Evolutionary conservation across 2,888 invertebrate genomes (phyloP).

Genomic region (Caenorhabditis japonica): DNA sequence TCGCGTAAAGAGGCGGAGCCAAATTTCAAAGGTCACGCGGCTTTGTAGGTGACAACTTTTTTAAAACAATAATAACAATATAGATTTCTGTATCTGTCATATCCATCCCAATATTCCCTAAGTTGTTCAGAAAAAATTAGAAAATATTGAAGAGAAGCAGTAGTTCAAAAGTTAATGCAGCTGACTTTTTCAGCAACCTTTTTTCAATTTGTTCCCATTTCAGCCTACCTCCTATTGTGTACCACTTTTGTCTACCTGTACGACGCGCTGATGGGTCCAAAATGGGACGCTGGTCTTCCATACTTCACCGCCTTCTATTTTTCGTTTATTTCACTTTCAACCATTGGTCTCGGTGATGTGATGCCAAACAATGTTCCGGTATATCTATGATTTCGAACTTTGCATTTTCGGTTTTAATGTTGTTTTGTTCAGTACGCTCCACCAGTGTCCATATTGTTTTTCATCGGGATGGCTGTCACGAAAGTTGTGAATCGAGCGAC

Average conservation of each 20-base stretch:
- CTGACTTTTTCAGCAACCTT: too few species aligned
- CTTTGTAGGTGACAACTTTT: too few species aligned
- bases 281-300: conserved; percentile 43
- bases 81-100: too few species aligned
- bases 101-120: too few species aligned
- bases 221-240: conserved; percentile 44
- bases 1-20: too few species aligned
- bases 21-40: too few species aligned
- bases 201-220: too few species aligned
- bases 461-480: conserved; percentile 66
- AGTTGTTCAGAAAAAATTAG: too few species aligned
- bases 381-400: conserved; percentile 17
- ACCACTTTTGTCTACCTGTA: conserved; percentile 55
- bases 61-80: too few species aligned
- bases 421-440: conserved; percentile 59
- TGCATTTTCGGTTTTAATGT: too few species aligned
- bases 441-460: conserved; percentile 61
- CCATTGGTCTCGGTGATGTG: conserved; percentile 68
- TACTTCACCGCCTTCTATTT: conserved; percentile 63
- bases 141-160: too few species aligned
- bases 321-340: conserved; percentile 64
- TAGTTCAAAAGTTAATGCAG: too few species aligned
- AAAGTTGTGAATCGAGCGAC: conserved; percentile 66
- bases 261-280: conserved; percentile 53
- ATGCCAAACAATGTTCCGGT: conserved; percentile 69